Conservation (phyloP, 2,888 invertebrate species). For the Eupsilia transversa region DNA sequence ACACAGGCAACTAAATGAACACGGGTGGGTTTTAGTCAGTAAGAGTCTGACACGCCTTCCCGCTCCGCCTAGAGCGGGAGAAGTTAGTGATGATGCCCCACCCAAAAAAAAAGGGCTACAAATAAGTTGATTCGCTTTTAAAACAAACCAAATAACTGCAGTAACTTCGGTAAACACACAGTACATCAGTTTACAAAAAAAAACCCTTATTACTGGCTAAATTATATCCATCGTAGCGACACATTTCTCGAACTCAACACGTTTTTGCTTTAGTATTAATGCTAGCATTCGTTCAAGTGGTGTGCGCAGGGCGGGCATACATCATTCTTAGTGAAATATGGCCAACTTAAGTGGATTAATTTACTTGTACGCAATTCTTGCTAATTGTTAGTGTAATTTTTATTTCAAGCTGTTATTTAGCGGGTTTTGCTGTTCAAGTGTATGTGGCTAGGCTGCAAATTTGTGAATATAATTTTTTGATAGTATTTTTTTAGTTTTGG, state of each 20-base stretch:
- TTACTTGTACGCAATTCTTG: constrained; percentile 42
- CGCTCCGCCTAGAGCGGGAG: too few species aligned
- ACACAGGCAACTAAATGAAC: too few species aligned
- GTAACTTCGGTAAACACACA: neutral
- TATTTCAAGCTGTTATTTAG: constrained; percentile 37
- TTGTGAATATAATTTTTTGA: neutral
- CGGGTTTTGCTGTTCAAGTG: neutral
- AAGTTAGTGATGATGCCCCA: too few species aligned
- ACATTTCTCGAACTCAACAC: constrained; percentile 40
- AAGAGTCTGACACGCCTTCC: too few species aligned
- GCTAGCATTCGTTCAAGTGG: constrained; percentile 48
- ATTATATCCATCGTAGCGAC: constrained; percentile 34
- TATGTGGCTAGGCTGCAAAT: neutral
- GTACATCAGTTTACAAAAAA: neutral
- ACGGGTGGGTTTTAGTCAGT: too few species aligned
- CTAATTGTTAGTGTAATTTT: constrained; percentile 55
- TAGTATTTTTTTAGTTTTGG: too few species aligned
- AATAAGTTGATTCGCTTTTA: neutral
- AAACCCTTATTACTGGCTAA: neutral
- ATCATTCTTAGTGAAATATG: constrained; percentile 57
- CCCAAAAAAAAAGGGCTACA: too few species aligned
- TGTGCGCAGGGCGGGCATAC: constrained; percentile 42
- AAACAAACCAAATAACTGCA: neutral
- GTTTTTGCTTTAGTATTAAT: constrained; percentile 55
- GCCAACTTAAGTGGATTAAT: constrained; percentile 55